phyloP scores from a whole-genome alignment of 2,113 vertebrate species.

The Erythrolamprus reginae region DNA sequence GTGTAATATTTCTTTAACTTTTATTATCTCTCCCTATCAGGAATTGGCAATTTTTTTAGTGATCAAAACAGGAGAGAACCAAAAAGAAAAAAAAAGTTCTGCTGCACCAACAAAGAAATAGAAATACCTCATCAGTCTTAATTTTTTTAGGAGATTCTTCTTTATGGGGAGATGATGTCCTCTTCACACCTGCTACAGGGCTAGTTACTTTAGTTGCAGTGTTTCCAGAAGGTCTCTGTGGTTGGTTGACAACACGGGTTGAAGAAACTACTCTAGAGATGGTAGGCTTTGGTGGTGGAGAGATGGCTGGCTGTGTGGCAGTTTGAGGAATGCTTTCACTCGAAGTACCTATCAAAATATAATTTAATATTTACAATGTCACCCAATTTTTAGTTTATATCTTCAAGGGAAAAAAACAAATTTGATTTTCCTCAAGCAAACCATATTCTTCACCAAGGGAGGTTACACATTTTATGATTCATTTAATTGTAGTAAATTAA shows the following conservation, averaged over 20 bases:
- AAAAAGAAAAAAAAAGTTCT: not conserved
- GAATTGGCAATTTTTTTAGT: not conserved
- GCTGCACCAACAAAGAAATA: not conserved
- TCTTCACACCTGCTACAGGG: conserved; percentile 69
- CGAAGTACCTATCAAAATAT: conserved; percentile 65
- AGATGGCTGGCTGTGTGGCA: conserved; percentile 71
- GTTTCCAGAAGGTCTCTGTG: conserved; percentile 71
- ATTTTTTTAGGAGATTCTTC: conserved; percentile 76
- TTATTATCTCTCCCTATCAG: not conserved
- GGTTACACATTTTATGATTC: not conserved
- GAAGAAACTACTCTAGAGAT: conserved; percentile 71
- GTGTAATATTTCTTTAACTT: not conserved
- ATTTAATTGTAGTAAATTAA: not conserved
- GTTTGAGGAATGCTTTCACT: conserved; percentile 78
- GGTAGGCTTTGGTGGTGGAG: conserved; percentile 72
- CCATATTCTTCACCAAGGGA: not conserved
- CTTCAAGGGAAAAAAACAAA: not conserved
- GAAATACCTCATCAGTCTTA: conserved; percentile 74
- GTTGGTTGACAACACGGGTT: conserved; percentile 69
- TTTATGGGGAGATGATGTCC: conserved; percentile 69
- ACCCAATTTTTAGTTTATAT: conserved; percentile 2
- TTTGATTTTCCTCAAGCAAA: not conserved
- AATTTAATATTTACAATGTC: conserved; percentile 17
- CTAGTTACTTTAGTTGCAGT: conserved; percentile 71
- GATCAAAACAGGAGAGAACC: not conserved